phyloP scores from a whole-genome alignment of 2,888 invertebrate genomes.

The Glaucopsyche alexis region DNA sequence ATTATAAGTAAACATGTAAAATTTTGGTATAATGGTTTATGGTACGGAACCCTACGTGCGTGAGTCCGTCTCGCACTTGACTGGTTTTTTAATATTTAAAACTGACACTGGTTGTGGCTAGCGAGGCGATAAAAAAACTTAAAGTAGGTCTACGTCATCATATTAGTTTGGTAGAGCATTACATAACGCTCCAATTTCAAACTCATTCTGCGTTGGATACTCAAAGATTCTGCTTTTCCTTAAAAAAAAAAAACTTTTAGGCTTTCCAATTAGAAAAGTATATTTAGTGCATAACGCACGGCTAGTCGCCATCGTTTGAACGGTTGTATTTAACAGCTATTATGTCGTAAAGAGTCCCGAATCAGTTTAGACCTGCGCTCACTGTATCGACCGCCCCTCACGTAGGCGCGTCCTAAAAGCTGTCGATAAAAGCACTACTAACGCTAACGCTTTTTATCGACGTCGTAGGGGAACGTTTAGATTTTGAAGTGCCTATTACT shows the following conservation, averaged over 20 bases:
- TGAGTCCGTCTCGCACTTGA: too few relatives aligned
- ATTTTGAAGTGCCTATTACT: too few relatives aligned
- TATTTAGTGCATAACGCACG: neutral
- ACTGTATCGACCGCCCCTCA: slow-evolving; percentile 65
- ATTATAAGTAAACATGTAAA: too few relatives aligned
- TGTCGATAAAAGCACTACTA: slow-evolving; percentile 43
- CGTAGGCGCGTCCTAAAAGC: slow-evolving; percentile 44
- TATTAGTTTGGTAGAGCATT: too few relatives aligned
- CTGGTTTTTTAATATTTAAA: too few relatives aligned
- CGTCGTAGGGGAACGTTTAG: neutral
- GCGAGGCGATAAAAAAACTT: too few relatives aligned
- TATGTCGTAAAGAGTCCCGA: slow-evolving; percentile 55
- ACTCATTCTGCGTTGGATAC: too few relatives aligned
- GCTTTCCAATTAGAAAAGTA: neutral
- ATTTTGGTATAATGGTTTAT: too few relatives aligned
- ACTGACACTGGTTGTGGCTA: too few relatives aligned
- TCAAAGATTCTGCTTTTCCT: neutral
- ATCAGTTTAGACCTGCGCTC: slow-evolving; percentile 62
- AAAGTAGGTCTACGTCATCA: too few relatives aligned
- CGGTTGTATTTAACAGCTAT: slow-evolving; percentile 35
- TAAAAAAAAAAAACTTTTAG: neutral
- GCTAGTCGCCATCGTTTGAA: neutral
- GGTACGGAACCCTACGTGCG: too few relatives aligned
- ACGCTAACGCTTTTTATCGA: neutral
- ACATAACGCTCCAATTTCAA: too few relatives aligned